Evolutionary conservation across 2,113 vertebrate species (phyloP), one percentile per base, ranked within the genome.

Genomic region (Rhinopithecus roxellana): DNA sequence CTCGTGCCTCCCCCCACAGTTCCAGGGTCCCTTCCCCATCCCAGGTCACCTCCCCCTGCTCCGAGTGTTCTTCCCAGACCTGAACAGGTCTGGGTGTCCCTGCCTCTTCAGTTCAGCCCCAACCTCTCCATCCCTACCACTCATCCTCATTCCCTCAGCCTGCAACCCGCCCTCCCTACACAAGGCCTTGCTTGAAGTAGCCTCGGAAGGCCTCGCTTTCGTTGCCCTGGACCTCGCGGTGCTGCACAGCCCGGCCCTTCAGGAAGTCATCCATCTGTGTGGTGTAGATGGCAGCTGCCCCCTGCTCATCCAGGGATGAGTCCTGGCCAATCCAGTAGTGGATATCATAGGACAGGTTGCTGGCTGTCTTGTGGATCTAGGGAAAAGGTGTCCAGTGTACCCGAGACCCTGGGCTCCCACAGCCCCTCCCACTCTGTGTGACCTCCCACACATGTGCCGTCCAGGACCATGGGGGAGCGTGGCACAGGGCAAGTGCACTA

Each of bases 101-200:
- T 22, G 22, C 83, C 32, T 35, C 57, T 35, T 59, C 48, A 77
- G 61, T 38, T 40, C 30, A 50, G 69, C 17, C 30, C 52, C 79
- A 25, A 45, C 11, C 20, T 8, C 18, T 55, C 64, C 40, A 25
- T 30, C 43, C 35, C 72, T 52, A 45, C 40, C 38, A n/a, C 83
- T n/a, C 6, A 57, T 20, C 64, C 55, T 40, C 38, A 12, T 2
- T 17, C 38, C 16, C 32, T 25, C 16, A n/a, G n/a, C 17, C 43
- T 20, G 20, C 9, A 27, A 6, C 0, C 0, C 1, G 1, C 40
- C 59, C 0, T 1, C 97, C 99, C 0, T 99, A 99, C 99, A 99
- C 94, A 69, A 99, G 90, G 69, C 99, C 99, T 38, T 99, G 97
- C 95, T 99, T 99, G 99, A 99, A 99, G 98, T 99, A 99, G 91